Percentiles rank a stretch among this genome's conserved stretches.
phyloP scores from a whole-genome alignment of 2,113 vertebrate species.

The Apteryx mantelli region DNA sequence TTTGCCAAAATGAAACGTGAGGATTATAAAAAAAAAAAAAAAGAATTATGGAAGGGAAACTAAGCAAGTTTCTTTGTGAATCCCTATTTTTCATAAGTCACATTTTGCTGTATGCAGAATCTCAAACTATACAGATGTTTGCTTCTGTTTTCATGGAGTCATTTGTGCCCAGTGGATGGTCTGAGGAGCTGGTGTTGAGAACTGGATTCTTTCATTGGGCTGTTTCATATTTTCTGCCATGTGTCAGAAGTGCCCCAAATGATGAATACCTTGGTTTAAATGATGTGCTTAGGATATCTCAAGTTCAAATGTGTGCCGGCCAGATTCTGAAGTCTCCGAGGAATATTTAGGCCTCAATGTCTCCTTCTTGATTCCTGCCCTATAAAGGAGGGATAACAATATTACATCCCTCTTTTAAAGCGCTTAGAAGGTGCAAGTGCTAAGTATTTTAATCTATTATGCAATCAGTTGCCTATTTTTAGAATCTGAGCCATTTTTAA shows the following conservation, averaged over 20 bases:
- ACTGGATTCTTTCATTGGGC: neutral
- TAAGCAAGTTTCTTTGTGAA: neutral
- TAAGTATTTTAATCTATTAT: constrained; percentile 47
- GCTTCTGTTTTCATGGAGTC: neutral
- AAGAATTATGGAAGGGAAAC: neutral
- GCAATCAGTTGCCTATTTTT: constrained; percentile 56
- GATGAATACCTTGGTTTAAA: neutral
- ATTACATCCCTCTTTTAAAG: neutral
- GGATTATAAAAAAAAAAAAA: neutral
- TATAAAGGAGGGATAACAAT: neutral
- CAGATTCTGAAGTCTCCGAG: neutral
- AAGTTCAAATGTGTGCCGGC: neutral
- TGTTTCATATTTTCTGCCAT: neutral
- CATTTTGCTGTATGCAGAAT: neutral
- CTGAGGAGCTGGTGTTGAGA: neutral
- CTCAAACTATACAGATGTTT: neutral
- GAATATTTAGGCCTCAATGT: neutral
- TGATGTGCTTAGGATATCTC: neutral
- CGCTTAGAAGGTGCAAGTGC: neutral
- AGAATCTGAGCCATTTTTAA: constrained; percentile 38
- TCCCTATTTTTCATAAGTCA: neutral
- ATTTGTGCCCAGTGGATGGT: neutral
- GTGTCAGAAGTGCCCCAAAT: neutral
- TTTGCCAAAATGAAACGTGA: constrained; percentile 8
- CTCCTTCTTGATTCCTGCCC: neutral